Conservation (phyloP, 2,797 vertebrate species). For the Coranthus polyacanthus region DNA sequence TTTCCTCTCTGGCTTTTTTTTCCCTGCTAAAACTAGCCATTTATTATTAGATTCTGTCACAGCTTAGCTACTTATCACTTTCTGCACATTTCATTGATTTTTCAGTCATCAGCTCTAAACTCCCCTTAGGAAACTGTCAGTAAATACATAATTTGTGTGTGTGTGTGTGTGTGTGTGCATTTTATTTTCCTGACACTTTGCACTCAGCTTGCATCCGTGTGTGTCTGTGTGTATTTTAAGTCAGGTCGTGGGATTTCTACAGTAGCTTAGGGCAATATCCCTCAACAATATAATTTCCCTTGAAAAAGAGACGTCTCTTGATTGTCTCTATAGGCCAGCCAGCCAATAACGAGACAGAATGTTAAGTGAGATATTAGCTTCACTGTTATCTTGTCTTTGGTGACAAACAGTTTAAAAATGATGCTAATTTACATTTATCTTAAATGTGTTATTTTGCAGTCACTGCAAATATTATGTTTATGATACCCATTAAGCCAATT, state of each 20-base stretch:
- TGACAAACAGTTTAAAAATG: not conserved
- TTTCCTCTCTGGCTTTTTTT: constrained; percentile 9
- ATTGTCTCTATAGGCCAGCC: constrained; percentile 5
- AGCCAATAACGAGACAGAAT: not conserved
- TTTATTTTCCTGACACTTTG: not conserved
- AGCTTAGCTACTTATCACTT: constrained; percentile 42
- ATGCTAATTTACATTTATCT: not conserved
- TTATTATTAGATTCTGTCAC: constrained; percentile 48
- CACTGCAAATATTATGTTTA: too few relatives aligned
- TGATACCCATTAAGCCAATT: too few relatives aligned
- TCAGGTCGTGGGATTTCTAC: constrained; percentile 17
- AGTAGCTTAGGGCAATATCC: constrained; percentile 28
- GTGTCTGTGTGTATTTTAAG: constrained; percentile 18
- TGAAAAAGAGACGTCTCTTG: constrained; percentile 1
- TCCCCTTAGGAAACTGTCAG: constrained; percentile 28
- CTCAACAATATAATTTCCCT: constrained; percentile 30
- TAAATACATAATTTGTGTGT: constrained; percentile 26
- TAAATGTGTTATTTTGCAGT: too few relatives aligned
- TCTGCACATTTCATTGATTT: constrained; percentile 50
- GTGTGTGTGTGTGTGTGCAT: constrained; percentile 5
- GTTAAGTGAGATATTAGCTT: not conserved
- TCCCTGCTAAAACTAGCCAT: constrained; percentile 12
- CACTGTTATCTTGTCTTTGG: not conserved
- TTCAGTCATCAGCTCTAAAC: constrained; percentile 38
- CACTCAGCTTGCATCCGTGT: constrained; percentile 2